These are phyloP conservation scores for Euborellia annulipes DNA, from an alignment of 1,140 invertebrate genomes.

Conservation along the genomic window DNA sequence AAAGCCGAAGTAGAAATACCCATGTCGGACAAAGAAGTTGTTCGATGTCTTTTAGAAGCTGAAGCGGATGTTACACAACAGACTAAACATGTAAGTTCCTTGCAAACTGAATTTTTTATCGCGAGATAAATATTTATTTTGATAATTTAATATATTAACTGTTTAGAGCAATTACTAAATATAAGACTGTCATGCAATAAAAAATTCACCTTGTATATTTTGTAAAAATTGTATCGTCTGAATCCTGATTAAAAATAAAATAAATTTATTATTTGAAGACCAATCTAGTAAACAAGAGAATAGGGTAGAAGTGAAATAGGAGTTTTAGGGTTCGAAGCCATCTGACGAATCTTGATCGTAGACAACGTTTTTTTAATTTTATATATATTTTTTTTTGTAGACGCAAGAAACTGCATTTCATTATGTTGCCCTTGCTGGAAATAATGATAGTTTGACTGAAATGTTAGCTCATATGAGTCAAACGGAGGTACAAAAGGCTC, in stretches of 20 bases:
- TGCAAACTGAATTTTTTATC: too few species aligned
- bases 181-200: too few species aligned
- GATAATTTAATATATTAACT: too few species aligned
- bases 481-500: slow-evolving; percentile 74
- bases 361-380: not conserved
- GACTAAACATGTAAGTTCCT: slow-evolving; percentile 45
- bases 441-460: slow-evolving; percentile 85
- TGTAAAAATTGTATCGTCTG: too few species aligned
- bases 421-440: slow-evolving; percentile 84
- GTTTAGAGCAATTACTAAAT: too few species aligned
- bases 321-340: not conserved
- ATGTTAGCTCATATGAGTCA: slow-evolving; percentile 80
- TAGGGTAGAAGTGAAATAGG: too few species aligned
- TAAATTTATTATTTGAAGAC: too few species aligned
- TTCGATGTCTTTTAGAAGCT: slow-evolving; percentile 71
- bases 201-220: too few species aligned
- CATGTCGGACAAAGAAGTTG: slow-evolving; percentile 79
- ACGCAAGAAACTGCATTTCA: slow-evolving; percentile 89
- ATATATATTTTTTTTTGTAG: slow-evolving; percentile 29
- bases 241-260: too few species aligned
- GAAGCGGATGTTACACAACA: slow-evolving; percentile 75
- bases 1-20: slow-evolving; percentile 54
- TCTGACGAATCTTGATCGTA: not conserved
- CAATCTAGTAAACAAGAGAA: too few species aligned
- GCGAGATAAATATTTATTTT: too few species aligned